phyloP scores from a whole-genome alignment of 2,797 vertebrate genomes.

The Onychomys torridus region DNA sequence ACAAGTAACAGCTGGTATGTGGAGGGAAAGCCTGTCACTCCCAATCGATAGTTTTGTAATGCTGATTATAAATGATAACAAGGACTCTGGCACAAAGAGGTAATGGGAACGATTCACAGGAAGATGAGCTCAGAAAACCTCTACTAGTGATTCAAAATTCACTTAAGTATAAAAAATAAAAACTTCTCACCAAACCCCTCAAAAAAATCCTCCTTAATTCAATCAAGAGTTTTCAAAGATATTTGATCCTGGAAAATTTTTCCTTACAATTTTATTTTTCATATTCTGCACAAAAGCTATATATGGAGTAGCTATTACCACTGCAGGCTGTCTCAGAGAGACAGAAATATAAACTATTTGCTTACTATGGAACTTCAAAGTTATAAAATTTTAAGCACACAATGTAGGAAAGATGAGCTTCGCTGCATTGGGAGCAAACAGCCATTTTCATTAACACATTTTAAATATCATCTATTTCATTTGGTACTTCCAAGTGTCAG shows the following conservation, averaged over 20 bases:
- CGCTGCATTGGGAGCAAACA: neutral
- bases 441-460: neutral
- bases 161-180: neutral
- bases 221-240: neutral
- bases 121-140: neutral
- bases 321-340: neutral
- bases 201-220: neutral
- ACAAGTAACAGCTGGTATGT: no score
- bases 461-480: neutral
- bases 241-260: neutral
- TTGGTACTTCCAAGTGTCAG: neutral
- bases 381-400: neutral
- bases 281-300: neutral
- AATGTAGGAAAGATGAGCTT: neutral
- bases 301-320: neutral
- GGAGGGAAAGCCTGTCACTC: neutral
- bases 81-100: neutral
- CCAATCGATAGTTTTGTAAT: neutral
- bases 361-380: neutral
- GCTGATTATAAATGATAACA: neutral
- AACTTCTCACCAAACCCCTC: neutral
- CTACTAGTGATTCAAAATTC: neutral
- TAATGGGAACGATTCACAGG: neutral
- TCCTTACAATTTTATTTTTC: neutral
- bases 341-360: neutral